A percentile compares a stretch with the other conserved stretches of the same genome.
Conservation (phyloP, 2,888 invertebrate genomes). For the Orthosia gracilis region DNA sequence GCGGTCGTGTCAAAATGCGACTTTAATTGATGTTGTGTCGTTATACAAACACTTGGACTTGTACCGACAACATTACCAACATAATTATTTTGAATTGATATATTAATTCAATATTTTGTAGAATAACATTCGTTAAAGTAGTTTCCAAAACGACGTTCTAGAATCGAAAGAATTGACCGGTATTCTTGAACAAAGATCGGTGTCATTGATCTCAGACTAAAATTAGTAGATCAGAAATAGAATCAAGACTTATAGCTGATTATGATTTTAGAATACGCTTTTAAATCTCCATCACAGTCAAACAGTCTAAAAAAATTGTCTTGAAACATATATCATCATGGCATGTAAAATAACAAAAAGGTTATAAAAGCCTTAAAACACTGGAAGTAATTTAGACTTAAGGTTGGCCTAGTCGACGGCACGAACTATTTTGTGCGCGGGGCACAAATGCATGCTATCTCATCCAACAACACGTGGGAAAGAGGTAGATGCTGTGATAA, state of each 20-base stretch:
- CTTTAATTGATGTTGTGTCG: conserved; percentile 88
- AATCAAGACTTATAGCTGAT: background rate
- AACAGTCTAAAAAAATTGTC: background rate
- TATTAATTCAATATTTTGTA: conserved; percentile 42
- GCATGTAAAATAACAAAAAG: too few relatives aligned
- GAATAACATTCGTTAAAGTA: background rate
- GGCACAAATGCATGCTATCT: too few relatives aligned
- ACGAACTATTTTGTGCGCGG: too few relatives aligned
- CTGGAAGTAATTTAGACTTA: background rate
- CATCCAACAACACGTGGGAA: too few relatives aligned
- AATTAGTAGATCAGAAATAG: background rate
- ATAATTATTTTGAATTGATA: conserved; percentile 20
- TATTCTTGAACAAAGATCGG: background rate
- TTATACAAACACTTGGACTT: conserved; percentile 78
- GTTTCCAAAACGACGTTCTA: background rate
- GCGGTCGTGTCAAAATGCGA: conserved; percentile 84
- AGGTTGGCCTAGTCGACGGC: too few relatives aligned
- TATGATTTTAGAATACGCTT: background rate
- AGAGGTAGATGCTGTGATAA: too few relatives aligned
- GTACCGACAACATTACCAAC: conserved; percentile 76
- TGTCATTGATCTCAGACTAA: background rate
- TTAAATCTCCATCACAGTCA: background rate
- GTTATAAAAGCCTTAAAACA: background rate
- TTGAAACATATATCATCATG: background rate
- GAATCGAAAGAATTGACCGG: background rate